Evolutionary conservation across 1,140 invertebrate genomes (phyloP).

Genomic region (Lutraria rhynchaena): DNA sequence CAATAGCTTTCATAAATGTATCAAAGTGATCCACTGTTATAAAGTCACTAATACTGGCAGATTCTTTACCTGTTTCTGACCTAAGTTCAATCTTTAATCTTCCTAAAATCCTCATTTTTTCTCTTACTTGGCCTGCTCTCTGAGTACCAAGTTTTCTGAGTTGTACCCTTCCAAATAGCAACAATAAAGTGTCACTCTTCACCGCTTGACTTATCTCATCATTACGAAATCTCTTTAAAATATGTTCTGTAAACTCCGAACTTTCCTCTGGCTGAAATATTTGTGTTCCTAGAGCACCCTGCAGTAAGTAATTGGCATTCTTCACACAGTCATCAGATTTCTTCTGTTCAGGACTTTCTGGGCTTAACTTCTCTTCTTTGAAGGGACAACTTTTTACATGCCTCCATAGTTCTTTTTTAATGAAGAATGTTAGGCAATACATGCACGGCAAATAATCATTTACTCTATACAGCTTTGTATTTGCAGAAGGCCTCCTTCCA

Average conservation of each 20-base stretch:
- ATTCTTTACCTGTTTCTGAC: neutral
- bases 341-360: neutral
- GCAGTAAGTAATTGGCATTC: neutral
- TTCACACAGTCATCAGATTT: neutral
- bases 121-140: neutral
- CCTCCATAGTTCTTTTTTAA: constrained; percentile 8
- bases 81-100: constrained; percentile 6
- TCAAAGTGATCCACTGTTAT: neutral
- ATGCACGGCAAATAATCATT: neutral
- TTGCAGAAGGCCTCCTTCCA: neutral
- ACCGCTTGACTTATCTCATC: neutral
- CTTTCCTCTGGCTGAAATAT: too few species aligned
- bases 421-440: constrained; percentile 1
- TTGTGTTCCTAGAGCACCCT: constrained; percentile 2
- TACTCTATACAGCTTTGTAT: neutral
- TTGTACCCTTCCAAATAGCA: constrained; percentile 6
- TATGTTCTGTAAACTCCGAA: neutral
- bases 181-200: neutral
- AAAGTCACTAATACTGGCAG: neutral
- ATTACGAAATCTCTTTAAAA: neutral
- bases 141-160: neutral
- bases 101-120: constrained; percentile 2
- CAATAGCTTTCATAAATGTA: constrained; percentile 3
- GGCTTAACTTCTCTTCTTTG: neutral
- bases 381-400: constrained; percentile 2